Conservation (phyloP, 2,797 vertebrate species). For the Lithobates pipiens region DNA sequence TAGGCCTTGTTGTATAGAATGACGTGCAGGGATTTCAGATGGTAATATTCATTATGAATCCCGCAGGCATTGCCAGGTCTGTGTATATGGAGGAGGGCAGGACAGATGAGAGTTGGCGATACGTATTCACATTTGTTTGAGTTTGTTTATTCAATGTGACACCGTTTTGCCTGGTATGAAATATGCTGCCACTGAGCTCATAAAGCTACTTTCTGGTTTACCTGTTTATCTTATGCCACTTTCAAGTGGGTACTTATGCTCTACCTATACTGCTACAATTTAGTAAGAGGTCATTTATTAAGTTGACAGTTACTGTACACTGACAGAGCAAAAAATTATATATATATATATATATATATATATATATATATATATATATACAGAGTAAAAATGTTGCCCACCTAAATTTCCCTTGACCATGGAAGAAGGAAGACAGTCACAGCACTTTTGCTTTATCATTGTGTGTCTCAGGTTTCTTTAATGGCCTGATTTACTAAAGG, state of each 20-base stretch:
- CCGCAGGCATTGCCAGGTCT: slow-evolving; percentile 30
- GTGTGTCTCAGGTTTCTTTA: too few species aligned
- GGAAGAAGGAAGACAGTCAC: too few species aligned
- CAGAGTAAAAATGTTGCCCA: neutral
- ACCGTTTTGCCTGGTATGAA: slow-evolving; percentile 16
- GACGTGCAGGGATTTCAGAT: neutral
- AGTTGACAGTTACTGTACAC: too few species aligned
- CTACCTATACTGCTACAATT: neutral
- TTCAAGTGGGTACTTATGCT: neutral
- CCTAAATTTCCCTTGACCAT: neutral
- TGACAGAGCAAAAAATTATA: too few species aligned
- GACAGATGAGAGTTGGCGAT: neutral
- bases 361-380: too few species aligned
- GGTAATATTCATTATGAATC: slow-evolving; percentile 15
- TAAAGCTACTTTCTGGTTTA: neutral
- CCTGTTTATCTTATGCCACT: neutral
- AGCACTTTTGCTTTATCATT: too few species aligned
- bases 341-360: too few species aligned
- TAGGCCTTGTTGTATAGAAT: neutral
- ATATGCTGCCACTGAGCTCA: neutral
- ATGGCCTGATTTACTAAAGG: neutral
- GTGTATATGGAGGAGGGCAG: slow-evolving; percentile 40
- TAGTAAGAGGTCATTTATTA: neutral
- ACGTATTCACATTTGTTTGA: neutral
- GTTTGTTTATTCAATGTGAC: slow-evolving; percentile 35